Evolutionary conservation across 2,888 invertebrate genomes (phyloP), one percentile per base, ranked within the genome.

Genomic region (Chesias legatella): DNA sequence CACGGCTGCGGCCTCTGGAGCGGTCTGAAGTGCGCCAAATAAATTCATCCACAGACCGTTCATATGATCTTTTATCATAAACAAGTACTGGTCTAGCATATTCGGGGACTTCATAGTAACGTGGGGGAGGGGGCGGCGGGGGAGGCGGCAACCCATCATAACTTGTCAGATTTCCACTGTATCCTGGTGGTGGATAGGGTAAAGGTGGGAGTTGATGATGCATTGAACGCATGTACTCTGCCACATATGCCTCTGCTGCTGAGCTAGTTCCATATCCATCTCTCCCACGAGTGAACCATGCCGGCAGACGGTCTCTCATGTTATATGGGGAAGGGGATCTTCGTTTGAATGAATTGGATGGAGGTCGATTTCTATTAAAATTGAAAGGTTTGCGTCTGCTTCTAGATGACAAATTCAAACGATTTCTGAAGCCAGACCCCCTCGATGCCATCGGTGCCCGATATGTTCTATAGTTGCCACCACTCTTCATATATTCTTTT

Each of bases 191-290:
- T 11, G 95, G 93, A 76, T 95, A 96, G 11, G 95, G 95, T 69
- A 96, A 82, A 24, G 96, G 96, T 31, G 96, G 95, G 61, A 95
- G 76, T 66, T 94, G 94, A 61, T 95, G 94, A 66, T 95, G 94
- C 94, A 95, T 94, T 17, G 94, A 94, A 21, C 95, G 90, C 94
- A 96, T 95, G 66, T 96, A 96, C 69, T 96, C 96, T 7, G 95
- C 95, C 17, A 95, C 94, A 74, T 95, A 95, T 0, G 95, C 95
- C 67, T 95, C 95, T n/a, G 95, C 95, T 9, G 92, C 90, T 17
- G 90, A 76, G 9, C 82, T 75, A 36, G 72, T 75, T 27, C 63
- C 73, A 53, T 86, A 88, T n/a, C 59, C 59, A 13, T 86, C 86
- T 38, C 85, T 82, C 27, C 78, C 76, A 47, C 90, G 82, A 5